Evolutionary conservation across 2,113 vertebrate species (phyloP).

Genomic region (Callionymus lyra): DNA sequence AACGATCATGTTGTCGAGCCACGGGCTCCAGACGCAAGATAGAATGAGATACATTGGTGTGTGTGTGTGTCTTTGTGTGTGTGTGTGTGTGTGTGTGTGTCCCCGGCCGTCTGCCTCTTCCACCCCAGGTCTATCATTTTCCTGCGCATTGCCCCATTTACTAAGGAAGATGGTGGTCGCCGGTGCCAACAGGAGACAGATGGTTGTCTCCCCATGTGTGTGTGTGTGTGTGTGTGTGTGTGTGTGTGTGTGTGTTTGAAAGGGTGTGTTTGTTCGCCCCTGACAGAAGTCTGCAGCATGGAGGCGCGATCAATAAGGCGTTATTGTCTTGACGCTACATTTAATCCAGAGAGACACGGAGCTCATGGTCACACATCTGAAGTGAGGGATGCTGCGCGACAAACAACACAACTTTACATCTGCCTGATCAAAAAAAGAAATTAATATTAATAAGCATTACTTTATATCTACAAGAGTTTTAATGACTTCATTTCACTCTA

Average conservation of each 20-base stretch:
- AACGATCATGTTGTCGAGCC: constrained; percentile 18
- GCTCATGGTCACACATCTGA: constrained; percentile 12
- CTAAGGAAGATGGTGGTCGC: constrained; percentile 43
- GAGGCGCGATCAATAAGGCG: constrained; percentile 37
- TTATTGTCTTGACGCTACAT: constrained; percentile 28
- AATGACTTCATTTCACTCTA: constrained; percentile 27
- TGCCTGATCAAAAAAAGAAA: constrained; percentile 29
- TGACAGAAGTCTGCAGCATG: constrained; percentile 12
- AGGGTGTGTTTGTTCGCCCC: constrained; percentile 28
- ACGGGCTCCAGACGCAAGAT: constrained; percentile 6
- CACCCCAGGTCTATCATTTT: constrained; percentile 43
- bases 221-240: constrained; percentile 5
- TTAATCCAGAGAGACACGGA: constrained; percentile 13
- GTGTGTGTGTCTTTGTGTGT: constrained; percentile 17
- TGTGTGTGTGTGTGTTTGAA: background rate
- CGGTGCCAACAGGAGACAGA: constrained; percentile 57
- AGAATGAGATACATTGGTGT: constrained; percentile 21
- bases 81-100: too few relatives aligned
- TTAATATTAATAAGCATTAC: constrained; percentile 23
- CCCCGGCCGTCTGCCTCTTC: constrained; percentile 13
- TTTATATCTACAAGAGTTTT: constrained; percentile 23
- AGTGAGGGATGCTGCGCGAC: too few relatives aligned
- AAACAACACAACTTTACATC: background rate
- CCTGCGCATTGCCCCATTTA: constrained; percentile 48
- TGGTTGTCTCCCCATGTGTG: constrained; percentile 29